phyloP scores from a whole-genome alignment of 2,797 vertebrate species.

The Pagetopsis macropterus region DNA sequence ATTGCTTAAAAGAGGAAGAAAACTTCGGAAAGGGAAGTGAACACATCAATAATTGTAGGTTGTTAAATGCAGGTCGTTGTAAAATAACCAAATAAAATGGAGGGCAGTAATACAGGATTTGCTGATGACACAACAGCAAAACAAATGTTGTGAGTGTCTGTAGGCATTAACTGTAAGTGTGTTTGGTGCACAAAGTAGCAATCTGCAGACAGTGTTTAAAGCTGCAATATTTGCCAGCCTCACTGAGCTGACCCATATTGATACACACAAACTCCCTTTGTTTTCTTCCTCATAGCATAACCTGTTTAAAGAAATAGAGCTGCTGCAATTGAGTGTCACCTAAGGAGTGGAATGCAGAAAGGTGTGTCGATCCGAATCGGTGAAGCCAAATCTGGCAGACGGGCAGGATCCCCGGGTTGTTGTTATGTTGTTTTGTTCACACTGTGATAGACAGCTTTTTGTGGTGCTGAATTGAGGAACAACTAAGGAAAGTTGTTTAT shows the following conservation, averaged over 20 bases:
- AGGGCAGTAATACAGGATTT: not conserved
- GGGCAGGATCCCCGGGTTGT: not conserved
- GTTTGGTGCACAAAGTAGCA: not conserved
- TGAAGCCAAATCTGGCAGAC: not conserved
- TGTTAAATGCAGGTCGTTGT: not conserved
- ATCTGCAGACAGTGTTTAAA: not conserved
- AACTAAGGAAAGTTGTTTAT: not conserved
- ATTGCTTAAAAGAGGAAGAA: slow-evolving; percentile 13
- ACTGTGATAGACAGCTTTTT: not conserved
- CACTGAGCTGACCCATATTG: not conserved
- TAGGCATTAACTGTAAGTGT: not conserved
- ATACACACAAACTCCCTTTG: not conserved
- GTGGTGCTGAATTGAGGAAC: not conserved
- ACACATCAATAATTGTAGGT: slow-evolving; percentile 7
- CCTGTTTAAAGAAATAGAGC: not conserved
- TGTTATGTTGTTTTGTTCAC: not conserved
- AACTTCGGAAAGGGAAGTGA: slow-evolving; percentile 24
- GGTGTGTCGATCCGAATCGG: slow-evolving; percentile 1
- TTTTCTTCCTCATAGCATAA: not conserved
- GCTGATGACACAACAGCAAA: not conserved
- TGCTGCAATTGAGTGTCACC: not conserved
- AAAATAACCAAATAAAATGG: not conserved
- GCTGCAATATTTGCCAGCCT: slow-evolving; percentile 7
- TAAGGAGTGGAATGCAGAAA: not conserved
- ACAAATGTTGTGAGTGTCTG: not conserved